Evolutionary conservation across 1,140 invertebrate species (phyloP).

Genomic region (Leptinotarsa texana): DNA sequence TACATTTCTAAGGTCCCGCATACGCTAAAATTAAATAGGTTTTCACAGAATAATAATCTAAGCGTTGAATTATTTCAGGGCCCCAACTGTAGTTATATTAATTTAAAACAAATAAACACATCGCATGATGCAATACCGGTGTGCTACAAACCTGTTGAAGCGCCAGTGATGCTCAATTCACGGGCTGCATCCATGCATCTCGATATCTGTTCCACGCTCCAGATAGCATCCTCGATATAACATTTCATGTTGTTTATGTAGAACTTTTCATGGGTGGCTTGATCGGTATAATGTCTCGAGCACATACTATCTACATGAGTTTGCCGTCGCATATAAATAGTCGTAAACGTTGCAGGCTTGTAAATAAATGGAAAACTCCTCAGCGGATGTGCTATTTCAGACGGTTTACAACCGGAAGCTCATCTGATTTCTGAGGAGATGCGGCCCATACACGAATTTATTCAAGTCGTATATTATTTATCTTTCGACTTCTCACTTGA

Average conservation of each 20-base stretch:
- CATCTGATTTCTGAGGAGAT: background rate
- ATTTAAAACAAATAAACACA: too few relatives aligned
- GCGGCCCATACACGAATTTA: background rate
- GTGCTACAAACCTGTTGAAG: too few relatives aligned
- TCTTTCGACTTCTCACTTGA: background rate
- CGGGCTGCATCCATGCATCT: background rate
- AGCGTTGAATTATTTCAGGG: too few relatives aligned
- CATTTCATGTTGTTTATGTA: slow-evolving; percentile 1
- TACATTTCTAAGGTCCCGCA: too few relatives aligned
- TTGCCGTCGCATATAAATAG: slow-evolving; percentile 5
- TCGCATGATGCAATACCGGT: too few relatives aligned
- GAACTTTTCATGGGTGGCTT: slow-evolving; percentile 1
- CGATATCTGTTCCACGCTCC: background rate
- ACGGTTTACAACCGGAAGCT: background rate
- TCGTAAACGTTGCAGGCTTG: slow-evolving; percentile 2
- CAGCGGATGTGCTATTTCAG: background rate
- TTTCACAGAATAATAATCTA: too few relatives aligned
- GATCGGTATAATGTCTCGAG: slow-evolving; percentile 2
- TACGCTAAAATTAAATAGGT: too few relatives aligned
- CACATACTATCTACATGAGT: slow-evolving; percentile 8
- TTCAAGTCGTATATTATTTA: background rate
- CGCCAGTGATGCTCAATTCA: too few relatives aligned
- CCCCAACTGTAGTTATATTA: too few relatives aligned
- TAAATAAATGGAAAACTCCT: slow-evolving; percentile 6
- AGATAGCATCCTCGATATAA: background rate